Evolutionary conservation across 1,140 invertebrate genomes (phyloP).

Genomic region (Aporrectodea caliginosa): DNA sequence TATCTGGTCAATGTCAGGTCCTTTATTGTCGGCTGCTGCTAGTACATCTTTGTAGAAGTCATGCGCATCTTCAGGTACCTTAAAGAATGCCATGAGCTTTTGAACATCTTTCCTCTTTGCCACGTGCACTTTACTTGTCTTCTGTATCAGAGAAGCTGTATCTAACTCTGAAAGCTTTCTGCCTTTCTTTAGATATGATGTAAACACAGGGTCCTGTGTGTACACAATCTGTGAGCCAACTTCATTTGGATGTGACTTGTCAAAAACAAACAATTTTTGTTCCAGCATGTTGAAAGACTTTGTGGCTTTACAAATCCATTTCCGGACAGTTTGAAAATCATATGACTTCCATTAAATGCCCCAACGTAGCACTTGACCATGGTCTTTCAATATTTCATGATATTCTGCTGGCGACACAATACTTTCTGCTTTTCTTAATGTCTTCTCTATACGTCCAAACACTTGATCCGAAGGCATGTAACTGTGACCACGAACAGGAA

Average conservation of each 20-base stretch:
- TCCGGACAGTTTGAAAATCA: neutral
- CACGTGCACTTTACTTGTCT: neutral
- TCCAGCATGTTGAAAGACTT: neutral
- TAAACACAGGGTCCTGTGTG: neutral
- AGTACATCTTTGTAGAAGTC: neutral
- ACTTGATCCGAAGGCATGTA: neutral
- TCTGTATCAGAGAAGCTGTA: neutral
- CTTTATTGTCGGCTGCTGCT: neutral
- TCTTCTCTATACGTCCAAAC: neutral
- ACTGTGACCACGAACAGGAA: neutral
- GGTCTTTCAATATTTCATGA: neutral
- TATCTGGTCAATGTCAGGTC: neutral
- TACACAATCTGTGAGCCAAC: neutral
- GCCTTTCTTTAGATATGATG: neutral
- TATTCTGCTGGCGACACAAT: neutral
- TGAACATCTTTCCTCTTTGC: neutral
- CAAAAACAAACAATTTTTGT: neutral
- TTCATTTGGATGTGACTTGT: neutral
- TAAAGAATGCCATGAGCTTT: neutral
- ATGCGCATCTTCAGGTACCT: neutral
- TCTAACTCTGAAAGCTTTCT: neutral
- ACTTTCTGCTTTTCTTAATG: neutral
- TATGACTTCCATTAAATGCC: neutral
- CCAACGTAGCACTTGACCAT: neutral
- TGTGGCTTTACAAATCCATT: neutral